A percentile compares a stretch with the other conserved stretches of the same genome.
These are phyloP conservation scores for Protobothrops mucrosquamatus DNA, from an alignment of 2,113 vertebrate species.

Conservation along the genomic window DNA sequence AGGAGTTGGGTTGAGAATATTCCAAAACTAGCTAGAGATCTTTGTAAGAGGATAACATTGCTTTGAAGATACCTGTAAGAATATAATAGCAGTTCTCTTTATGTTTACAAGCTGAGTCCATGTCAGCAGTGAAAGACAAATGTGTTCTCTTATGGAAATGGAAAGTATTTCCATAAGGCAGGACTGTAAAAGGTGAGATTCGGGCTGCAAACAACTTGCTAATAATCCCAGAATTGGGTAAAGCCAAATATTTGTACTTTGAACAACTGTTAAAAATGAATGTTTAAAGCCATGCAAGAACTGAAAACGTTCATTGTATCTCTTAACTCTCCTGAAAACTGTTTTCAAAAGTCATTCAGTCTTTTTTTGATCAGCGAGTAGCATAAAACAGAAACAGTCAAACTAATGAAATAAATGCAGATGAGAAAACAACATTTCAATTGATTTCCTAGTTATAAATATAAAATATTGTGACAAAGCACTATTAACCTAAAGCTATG, in stretches of 20 bases:
- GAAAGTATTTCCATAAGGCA: background rate
- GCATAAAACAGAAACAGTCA: background rate
- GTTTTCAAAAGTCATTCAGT: background rate
- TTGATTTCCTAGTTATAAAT: background rate
- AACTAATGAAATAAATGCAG: background rate
- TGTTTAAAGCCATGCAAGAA: background rate
- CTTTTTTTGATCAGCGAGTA: background rate
- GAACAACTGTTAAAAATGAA: background rate
- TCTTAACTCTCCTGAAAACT: background rate
- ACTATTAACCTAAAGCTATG: background rate
- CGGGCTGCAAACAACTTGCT: background rate
- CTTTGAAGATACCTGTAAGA: background rate
- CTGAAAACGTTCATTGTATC: background rate
- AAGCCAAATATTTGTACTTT: no score
- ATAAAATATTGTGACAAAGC: background rate
- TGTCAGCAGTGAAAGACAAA: background rate
- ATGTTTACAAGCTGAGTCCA: background rate
- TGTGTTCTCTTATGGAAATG: background rate
- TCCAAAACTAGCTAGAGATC: background rate
- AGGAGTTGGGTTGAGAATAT: background rate
- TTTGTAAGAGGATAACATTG: background rate
- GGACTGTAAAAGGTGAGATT: background rate
- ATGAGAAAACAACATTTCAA: background rate
- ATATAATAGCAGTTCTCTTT: background rate
- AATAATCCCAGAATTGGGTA: background rate